Conservation (phyloP, 2,888 invertebrate species). For the Drosophila barbarae region DNA sequence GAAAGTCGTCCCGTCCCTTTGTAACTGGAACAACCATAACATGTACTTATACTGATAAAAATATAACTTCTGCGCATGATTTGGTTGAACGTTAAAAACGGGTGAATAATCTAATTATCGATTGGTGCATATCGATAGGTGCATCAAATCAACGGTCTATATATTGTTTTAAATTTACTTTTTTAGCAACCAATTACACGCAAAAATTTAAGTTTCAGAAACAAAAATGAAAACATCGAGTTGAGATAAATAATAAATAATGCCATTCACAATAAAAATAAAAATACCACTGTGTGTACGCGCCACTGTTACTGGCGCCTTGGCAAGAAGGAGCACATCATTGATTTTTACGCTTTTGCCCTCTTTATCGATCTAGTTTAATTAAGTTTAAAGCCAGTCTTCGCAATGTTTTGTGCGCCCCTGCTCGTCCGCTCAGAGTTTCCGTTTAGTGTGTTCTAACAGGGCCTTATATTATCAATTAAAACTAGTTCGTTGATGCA, state of each 20-base stretch:
- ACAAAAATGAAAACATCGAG: not conserved
- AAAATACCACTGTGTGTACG: not conserved
- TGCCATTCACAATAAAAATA: not conserved
- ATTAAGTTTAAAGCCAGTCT: conserved; percentile 30
- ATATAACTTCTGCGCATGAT: conserved; percentile 42
- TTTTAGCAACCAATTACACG: not conserved
- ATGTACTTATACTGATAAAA: conserved; percentile 47
- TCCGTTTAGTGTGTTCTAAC: conserved; percentile 62
- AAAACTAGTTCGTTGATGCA: conserved; percentile 16
- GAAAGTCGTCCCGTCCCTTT: conserved; percentile 24
- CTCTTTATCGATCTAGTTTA: conserved; percentile 32
- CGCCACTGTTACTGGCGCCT: not conserved
- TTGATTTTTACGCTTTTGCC: conserved; percentile 36
- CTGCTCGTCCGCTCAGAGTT: conserved; percentile 53
- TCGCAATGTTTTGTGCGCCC: conserved; percentile 54
- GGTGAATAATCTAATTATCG: conserved; percentile 8
- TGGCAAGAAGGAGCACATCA: conserved; percentile 13
- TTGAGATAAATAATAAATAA: not conserved
- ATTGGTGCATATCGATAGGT: conserved; percentile 12
- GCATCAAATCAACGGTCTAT: not conserved
- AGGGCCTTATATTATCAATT: not conserved
- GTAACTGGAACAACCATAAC: conserved; percentile 35
- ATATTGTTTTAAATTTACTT: not conserved
- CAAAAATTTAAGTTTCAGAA: not conserved
- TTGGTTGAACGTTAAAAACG: conserved; percentile 5